phyloP scores from a whole-genome alignment of 2,888 invertebrate species.

The Pherbina coryleti region DNA sequence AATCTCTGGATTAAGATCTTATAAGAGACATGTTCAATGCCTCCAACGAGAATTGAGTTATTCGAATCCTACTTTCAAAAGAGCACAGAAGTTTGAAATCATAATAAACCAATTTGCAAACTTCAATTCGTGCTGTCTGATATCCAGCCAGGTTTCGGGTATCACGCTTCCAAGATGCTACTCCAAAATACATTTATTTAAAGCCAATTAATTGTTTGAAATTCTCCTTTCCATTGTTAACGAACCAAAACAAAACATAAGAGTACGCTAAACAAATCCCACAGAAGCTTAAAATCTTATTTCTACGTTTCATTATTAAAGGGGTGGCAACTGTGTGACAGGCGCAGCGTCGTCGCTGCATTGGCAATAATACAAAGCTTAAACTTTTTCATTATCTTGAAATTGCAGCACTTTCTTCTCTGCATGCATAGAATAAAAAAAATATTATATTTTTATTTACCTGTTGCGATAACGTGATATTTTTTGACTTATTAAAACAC shows the following conservation, averaged over 20 bases:
- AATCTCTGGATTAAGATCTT: too few species aligned
- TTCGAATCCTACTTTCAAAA: too few species aligned
- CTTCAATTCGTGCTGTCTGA: too few species aligned
- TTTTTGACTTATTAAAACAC: not conserved
- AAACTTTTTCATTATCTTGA: not conserved
- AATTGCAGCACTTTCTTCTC: not conserved
- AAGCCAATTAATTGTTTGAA: not conserved
- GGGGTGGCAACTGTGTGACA: not conserved
- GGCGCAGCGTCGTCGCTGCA: not conserved
- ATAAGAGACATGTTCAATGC: too few species aligned
- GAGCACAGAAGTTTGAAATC: too few species aligned
- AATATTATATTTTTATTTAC: not conserved
- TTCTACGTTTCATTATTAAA: not conserved
- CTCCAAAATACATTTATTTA: too few species aligned
- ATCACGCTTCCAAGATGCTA: too few species aligned
- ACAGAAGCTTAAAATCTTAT: not conserved
- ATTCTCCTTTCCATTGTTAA: too few species aligned
- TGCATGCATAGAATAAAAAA: not conserved
- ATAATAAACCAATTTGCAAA: too few species aligned
- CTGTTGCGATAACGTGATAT: not conserved
- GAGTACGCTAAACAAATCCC: not conserved
- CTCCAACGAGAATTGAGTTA: too few species aligned
- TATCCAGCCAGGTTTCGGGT: too few species aligned
- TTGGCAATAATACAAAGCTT: not conserved
- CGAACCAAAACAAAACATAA: too few species aligned